Conservation (phyloP, 2,797 vertebrate species). For the Sphenopsis melanotis region DNA sequence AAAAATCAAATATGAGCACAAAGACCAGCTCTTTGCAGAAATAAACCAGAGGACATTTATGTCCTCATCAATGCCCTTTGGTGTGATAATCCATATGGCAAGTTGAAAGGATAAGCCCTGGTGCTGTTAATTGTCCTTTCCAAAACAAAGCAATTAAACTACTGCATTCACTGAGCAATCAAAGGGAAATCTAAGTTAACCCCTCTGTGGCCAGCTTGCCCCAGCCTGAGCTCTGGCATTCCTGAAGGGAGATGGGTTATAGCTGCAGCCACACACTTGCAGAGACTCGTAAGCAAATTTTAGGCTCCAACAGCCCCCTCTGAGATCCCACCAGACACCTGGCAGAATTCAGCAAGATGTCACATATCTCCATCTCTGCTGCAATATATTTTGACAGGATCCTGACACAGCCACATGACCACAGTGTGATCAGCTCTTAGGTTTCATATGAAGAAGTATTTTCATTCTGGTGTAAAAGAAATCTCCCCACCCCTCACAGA, state of each 20-base stretch:
- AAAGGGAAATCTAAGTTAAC: background rate
- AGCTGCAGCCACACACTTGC: background rate
- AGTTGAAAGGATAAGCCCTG: background rate
- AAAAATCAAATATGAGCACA: background rate
- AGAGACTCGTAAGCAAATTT: background rate
- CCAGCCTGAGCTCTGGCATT: background rate
- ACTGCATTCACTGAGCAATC: background rate
- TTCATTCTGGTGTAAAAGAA: background rate
- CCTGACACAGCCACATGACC: background rate
- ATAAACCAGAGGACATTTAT: slow-evolving; percentile 14
- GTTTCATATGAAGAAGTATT: background rate
- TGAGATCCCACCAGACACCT: background rate
- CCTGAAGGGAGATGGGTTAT: background rate
- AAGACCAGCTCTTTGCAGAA: background rate
- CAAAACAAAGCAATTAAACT: background rate
- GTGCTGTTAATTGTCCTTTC: background rate
- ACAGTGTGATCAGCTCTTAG: background rate
- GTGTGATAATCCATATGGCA: background rate
- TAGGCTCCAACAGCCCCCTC: background rate
- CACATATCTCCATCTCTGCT: background rate
- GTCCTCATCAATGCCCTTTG: background rate
- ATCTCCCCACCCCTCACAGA: background rate
- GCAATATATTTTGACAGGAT: background rate
- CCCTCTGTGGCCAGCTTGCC: background rate
- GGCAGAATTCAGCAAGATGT: background rate